A percentile compares a stretch with the other conserved stretches of the same genome.
Conservation (phyloP, 2,113 vertebrate genomes). For the Entomyzon cyanotis region DNA sequence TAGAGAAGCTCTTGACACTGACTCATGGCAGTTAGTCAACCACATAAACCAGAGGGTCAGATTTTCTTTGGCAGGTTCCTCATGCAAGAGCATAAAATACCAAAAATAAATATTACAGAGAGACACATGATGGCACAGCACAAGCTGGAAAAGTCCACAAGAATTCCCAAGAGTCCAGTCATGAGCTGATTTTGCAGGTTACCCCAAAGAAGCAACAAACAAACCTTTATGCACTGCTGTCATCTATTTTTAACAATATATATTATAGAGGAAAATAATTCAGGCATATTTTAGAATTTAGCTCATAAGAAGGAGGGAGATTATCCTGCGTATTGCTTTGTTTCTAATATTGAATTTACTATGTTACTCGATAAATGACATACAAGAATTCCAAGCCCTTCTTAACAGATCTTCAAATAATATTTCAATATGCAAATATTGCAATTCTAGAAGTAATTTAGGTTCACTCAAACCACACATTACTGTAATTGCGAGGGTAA, state of each 20-base stretch:
- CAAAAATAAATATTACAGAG: constrained; percentile 1
- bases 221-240: neutral
- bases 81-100: neutral
- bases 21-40: neutral
- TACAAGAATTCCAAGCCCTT: neutral
- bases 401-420: neutral
- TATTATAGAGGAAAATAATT: neutral
- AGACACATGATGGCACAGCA: neutral
- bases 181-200: neutral
- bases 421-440: neutral
- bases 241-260: neutral
- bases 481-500: neutral
- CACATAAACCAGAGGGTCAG: neutral
- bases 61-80: constrained; percentile 13
- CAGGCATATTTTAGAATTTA: neutral
- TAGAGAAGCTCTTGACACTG: neutral
- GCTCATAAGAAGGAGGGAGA: neutral
- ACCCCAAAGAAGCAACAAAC: neutral
- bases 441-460: neutral
- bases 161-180: neutral
- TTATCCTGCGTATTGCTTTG: neutral
- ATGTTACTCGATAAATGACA: neutral
- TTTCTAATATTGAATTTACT: neutral
- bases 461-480: neutral
- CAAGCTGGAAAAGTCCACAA: neutral